Percentiles rank a stretch among this genome's conserved stretches.
Evolutionary conservation across 2,113 vertebrate genomes (phyloP).

Genomic region (Pseudorhombus dupliciocellatus): DNA sequence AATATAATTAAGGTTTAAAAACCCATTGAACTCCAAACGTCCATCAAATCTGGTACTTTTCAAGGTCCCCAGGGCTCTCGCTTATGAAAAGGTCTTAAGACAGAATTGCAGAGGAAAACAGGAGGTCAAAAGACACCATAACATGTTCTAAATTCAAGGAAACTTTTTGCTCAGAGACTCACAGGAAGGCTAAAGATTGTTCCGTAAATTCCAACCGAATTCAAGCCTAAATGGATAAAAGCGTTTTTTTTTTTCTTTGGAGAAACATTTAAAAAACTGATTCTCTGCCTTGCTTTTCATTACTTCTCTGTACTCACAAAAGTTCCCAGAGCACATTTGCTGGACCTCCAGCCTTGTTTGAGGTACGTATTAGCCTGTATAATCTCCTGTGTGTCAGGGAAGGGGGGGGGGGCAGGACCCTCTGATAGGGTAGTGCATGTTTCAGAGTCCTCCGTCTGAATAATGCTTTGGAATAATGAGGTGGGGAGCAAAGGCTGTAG

Average conservation of each 20-base stretch:
- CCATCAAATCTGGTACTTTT: slow-evolving; percentile 62
- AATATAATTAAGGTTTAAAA: slow-evolving; percentile 74
- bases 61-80: slow-evolving; percentile 51
- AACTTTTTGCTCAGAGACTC: slow-evolving; percentile 19
- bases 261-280: slow-evolving; percentile 2
- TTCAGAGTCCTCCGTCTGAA: slow-evolving; percentile 83
- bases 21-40: slow-evolving; percentile 60
- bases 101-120: slow-evolving; percentile 38
- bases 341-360: slow-evolving; percentile 63
- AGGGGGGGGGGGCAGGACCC: slow-evolving; percentile 35
- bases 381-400: slow-evolving; percentile 47
- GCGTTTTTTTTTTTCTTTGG: background rate
- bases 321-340: slow-evolving; percentile 50
- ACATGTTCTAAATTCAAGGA: slow-evolving; percentile 34
- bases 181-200: slow-evolving; percentile 10
- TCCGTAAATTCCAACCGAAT: slow-evolving; percentile 22
- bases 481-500: slow-evolving; percentile 83
- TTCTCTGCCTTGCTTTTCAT: background rate
- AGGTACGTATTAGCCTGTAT: slow-evolving; percentile 69
- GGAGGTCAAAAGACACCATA: slow-evolving; percentile 31
- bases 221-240: slow-evolving; percentile 13
- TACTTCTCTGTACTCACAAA: slow-evolving; percentile 8
- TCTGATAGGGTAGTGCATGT: slow-evolving; percentile 75
- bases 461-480: slow-evolving; percentile 87
- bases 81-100: slow-evolving; percentile 58